Percentiles rank a stretch among this genome's conserved stretches.
These are phyloP conservation scores for Orientallactaga sibirica DNA, from an alignment of 2,797 vertebrate genomes.

Conservation along the genomic window DNA sequence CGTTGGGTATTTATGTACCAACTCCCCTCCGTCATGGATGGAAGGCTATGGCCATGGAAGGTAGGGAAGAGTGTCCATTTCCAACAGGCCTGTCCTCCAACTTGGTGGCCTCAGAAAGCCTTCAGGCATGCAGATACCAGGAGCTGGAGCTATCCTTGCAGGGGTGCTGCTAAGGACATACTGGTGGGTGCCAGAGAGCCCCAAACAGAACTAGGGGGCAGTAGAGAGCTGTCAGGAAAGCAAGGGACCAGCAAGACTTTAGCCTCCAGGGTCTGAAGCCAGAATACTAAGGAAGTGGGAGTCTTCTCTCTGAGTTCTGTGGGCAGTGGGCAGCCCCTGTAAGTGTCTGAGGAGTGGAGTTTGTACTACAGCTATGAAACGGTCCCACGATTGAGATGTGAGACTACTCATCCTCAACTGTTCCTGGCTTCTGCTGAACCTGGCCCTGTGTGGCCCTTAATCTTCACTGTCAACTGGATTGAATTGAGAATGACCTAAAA, in stretches of 20 bases:
- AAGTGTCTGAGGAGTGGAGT: too few species aligned
- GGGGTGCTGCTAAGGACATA: rapidly evolving
- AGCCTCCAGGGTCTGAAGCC: not conserved
- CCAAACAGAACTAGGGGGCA: not conserved
- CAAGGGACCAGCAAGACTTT: rapidly evolving
- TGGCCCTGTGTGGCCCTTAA: too few species aligned
- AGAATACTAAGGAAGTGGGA: not conserved
- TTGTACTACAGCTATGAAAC: too few species aligned
- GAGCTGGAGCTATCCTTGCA: rapidly evolving
- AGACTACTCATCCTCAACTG: too few species aligned
- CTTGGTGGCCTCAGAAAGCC: not conserved
- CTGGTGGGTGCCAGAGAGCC: not conserved
- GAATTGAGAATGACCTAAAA: too few species aligned
- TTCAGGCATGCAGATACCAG: too few species aligned
- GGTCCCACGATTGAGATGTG: too few species aligned
- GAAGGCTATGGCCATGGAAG: not conserved
- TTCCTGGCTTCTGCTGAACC: too few species aligned
- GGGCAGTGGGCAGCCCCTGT: not conserved
- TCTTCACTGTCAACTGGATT: too few species aligned
- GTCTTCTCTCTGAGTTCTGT: not conserved
- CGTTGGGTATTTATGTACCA: not conserved
- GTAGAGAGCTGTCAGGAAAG: not conserved
- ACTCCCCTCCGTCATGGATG: not conserved
- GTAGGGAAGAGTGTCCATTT: too few species aligned
- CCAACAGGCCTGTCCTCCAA: not conserved